Percentiles rank a stretch among this genome's conserved stretches.
These are phyloP conservation scores for Mesorhabditis spiculigera DNA, from an alignment of 2,888 invertebrate species.

Conservation along the genomic window DNA sequence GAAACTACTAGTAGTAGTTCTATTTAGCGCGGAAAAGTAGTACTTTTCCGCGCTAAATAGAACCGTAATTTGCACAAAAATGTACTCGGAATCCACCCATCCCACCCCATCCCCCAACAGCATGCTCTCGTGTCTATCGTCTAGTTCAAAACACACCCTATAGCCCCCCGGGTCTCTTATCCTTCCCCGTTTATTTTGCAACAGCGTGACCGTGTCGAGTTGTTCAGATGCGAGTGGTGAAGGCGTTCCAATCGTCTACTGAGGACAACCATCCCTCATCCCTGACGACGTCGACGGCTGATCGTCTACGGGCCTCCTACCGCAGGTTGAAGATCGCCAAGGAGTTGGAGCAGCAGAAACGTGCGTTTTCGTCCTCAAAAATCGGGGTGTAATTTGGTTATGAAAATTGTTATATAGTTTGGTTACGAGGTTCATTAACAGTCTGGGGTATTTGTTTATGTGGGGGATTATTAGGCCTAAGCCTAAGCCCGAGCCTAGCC, in stretches of 20 bases:
- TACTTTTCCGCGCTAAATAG: too few species aligned
- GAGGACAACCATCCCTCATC: conserved; percentile 51
- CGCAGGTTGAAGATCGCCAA: conserved; percentile 53
- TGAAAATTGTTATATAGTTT: too few species aligned
- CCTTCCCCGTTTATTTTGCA: background rate
- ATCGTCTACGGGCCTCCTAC: conserved; percentile 52
- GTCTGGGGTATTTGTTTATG: too few species aligned
- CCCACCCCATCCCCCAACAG: background rate
- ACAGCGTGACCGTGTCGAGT: conserved; percentile 11
- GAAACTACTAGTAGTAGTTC: too few species aligned
- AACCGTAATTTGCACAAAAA: background rate
- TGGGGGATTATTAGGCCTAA: too few species aligned
- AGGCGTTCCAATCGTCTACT: conserved; percentile 53
- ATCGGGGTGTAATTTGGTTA: too few species aligned
- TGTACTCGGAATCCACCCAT: background rate
- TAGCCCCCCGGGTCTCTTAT: background rate
- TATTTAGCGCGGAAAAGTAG: too few species aligned
- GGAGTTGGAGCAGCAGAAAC: conserved; percentile 54
- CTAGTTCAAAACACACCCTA: background rate
- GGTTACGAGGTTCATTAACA: too few species aligned
- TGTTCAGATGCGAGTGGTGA: conserved; percentile 57
- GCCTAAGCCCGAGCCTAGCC: too few species aligned
- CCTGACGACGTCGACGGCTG: conserved; percentile 52
- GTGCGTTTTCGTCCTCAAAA: conserved; percentile 34
- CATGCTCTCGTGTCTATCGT: background rate